Percentiles rank a stretch among this genome's conserved stretches.
Conservation (phyloP, 2,797 vertebrate genomes). For the Zenarchopterus dispar region DNA sequence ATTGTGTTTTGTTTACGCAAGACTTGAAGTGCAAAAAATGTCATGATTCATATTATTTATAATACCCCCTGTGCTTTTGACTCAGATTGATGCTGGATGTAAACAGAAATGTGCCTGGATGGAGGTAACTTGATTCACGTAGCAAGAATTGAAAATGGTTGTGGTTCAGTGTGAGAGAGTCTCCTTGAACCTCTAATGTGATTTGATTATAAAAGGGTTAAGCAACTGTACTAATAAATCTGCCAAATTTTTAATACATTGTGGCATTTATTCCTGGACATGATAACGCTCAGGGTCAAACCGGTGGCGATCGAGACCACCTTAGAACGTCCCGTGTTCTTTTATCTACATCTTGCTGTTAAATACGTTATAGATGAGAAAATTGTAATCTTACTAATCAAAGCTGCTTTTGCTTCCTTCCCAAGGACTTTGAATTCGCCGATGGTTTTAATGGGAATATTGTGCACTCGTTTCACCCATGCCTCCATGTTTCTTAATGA, state of each 20-base stretch:
- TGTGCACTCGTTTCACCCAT: constrained; percentile 65
- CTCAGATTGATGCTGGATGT: constrained; percentile 35
- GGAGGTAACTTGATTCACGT: constrained; percentile 31
- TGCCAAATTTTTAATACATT: constrained; percentile 72
- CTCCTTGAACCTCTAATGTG: constrained; percentile 71
- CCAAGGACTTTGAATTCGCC: constrained; percentile 68
- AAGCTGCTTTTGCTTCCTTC: constrained; percentile 57
- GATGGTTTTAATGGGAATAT: constrained; percentile 65
- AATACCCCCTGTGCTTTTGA: constrained; percentile 28
- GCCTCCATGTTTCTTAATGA: constrained; percentile 76
- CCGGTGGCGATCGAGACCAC: constrained; percentile 62
- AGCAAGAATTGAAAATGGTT: constrained; percentile 65
- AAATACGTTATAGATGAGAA: constrained; percentile 57
- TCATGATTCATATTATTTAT: constrained; percentile 38
- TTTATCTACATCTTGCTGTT: no score
- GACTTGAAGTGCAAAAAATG: constrained; percentile 27
- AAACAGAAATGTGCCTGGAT: constrained; percentile 52
- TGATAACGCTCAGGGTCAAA: constrained; percentile 55
- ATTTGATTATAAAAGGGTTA: constrained; percentile 78
- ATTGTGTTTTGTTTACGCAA: constrained; percentile 19
- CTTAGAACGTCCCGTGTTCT: constrained; percentile 54
- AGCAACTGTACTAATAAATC: constrained; percentile 80
- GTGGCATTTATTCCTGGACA: constrained; percentile 59
- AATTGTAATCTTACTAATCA: constrained; percentile 75
- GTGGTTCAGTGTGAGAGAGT: constrained; percentile 60